phyloP scores from a whole-genome alignment of 2,888 invertebrate species.

The Latrodectus elegans region DNA sequence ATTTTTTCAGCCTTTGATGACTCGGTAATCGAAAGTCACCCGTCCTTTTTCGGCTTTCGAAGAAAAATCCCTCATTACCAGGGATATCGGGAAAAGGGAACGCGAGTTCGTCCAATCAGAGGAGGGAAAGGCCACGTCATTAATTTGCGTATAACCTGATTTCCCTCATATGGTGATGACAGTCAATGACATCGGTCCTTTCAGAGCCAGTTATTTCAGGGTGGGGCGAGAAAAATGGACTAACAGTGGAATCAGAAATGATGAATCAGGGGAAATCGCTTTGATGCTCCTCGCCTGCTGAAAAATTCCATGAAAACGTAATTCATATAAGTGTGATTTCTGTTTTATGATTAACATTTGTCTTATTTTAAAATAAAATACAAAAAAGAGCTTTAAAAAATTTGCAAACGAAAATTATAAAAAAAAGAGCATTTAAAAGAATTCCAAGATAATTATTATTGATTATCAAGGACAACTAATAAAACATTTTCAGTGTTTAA shows the following conservation, averaged over 20 bases:
- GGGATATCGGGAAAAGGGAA: neutral
- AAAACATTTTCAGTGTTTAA: no score
- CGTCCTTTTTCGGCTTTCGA: neutral
- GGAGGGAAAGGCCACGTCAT: slow-evolving; percentile 32
- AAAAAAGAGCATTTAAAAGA: no score
- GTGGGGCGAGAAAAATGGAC: neutral
- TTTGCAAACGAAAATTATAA: no score
- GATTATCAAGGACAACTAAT: no score
- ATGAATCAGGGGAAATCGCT: no score
- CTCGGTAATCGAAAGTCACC: neutral
- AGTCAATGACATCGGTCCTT: slow-evolving; percentile 29
- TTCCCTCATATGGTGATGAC: slow-evolving; percentile 28
- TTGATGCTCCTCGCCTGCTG: no score
- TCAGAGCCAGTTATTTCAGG: neutral
- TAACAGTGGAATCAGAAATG: neutral
- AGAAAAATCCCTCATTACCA: neutral
- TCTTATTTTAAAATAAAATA: no score
- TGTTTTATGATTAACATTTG: no score
- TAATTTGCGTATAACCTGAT: slow-evolving; percentile 56
- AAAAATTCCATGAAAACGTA: no score
- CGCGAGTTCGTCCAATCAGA: slow-evolving; percentile 21
- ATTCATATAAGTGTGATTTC: no score
- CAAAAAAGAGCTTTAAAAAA: no score
- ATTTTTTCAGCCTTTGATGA: neutral
- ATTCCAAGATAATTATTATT: no score